phyloP scores from a whole-genome alignment of 2,113 vertebrate genomes.

The Lanius collurio region DNA sequence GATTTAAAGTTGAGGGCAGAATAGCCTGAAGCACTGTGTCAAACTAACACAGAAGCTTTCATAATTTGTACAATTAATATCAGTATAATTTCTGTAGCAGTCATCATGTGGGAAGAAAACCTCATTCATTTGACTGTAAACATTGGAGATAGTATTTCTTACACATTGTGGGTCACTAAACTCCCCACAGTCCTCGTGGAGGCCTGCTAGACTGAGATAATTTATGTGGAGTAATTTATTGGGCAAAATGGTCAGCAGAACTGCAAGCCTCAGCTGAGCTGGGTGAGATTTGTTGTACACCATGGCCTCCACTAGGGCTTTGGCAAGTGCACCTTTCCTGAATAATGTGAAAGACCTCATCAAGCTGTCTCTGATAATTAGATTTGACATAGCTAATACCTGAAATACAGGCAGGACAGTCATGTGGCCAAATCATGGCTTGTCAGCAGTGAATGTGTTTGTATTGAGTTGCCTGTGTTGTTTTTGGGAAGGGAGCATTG shows the following conservation, averaged over 20 bases:
- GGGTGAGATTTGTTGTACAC: neutral
- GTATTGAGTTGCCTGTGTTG: neutral
- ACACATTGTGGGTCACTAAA: neutral
- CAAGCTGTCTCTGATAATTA: constrained; percentile 31
- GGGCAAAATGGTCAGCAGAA: neutral
- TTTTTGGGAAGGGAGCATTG: neutral
- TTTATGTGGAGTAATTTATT: neutral
- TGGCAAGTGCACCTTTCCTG: neutral
- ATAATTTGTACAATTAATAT: neutral
- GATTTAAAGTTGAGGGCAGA: neutral
- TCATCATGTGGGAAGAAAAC: neutral
- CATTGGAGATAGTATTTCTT: neutral
- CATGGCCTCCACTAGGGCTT: neutral
- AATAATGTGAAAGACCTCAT: constrained; percentile 16
- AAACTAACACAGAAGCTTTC: neutral
- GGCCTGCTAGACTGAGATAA: neutral
- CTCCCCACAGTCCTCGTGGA: neutral
- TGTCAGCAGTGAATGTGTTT: constrained; percentile 23
- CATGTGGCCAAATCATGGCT: constrained; percentile 21
- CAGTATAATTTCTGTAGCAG: neutral
- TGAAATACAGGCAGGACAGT: constrained; percentile 22
- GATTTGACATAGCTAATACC: constrained; percentile 49
- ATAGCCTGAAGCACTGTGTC: neutral
- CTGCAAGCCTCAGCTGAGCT: neutral
- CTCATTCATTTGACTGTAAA: neutral